These are phyloP conservation scores for Drosophila athabasca DNA, from an alignment of 1,140 invertebrate species.

Conservation along the genomic window DNA sequence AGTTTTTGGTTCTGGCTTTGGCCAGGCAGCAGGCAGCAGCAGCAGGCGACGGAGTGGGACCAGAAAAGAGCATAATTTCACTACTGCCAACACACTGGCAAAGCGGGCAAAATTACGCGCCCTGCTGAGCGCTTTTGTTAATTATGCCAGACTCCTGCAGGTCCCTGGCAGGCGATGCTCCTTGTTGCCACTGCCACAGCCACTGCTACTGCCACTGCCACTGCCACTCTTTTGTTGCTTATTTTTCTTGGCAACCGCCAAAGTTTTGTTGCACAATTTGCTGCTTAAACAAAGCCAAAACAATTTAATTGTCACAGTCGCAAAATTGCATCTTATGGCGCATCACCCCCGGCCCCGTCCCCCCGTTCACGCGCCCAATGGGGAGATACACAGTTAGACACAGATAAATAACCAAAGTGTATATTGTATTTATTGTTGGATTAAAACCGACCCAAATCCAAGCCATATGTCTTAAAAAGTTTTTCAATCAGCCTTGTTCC, in stretches of 20 bases:
- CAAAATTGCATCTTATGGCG: conserved; percentile 48
- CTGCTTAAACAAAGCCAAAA: conserved; percentile 79
- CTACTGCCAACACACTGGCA: conserved; percentile 36
- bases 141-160: conserved; percentile 70
- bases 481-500: conserved; percentile 41
- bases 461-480: conserved; percentile 39
- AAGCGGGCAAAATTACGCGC: conserved; percentile 69
- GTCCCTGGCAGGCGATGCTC: conserved; percentile 18
- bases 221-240: conserved; percentile 42
- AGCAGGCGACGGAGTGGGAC: not conserved
- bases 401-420: conserved; percentile 33
- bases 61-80: not conserved
- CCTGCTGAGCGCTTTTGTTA: conserved; percentile 79
- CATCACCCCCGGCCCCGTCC: too few species aligned
- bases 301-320: conserved; percentile 76
- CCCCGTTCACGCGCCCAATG: too few species aligned
- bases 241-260: conserved; percentile 70
- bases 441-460: conserved; percentile 13
- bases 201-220: conserved; percentile 11
- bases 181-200: conserved; percentile 17
- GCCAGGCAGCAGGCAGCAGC: not conserved
- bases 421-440: not conserved
- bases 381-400: not conserved
- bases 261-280: conserved; percentile 81
- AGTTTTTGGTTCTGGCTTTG: conserved; percentile 48